These are phyloP conservation scores for Ceyx melanurus DNA, from an alignment of 2,113 vertebrate species.

Conservation along the genomic window DNA sequence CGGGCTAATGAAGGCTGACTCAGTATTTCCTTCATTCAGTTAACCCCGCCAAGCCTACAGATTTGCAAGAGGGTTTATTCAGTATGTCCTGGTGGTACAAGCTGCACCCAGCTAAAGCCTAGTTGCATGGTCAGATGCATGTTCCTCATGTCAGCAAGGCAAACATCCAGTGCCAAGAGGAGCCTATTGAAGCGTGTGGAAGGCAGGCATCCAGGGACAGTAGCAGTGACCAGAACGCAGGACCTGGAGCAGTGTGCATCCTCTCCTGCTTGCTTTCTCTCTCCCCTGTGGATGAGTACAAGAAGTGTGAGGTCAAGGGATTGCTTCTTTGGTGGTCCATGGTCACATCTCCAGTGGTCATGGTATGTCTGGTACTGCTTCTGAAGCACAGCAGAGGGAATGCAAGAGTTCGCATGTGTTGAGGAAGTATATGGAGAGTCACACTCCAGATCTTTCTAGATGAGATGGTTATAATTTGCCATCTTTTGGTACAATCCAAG, in stretches of 20 bases:
- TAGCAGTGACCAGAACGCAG: accelerated
- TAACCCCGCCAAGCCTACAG: too few relatives aligned
- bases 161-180: too few relatives aligned
- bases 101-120: too few relatives aligned
- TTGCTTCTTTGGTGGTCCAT: not conserved
- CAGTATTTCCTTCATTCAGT: too few relatives aligned
- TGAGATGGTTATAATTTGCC: not conserved
- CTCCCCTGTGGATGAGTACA: accelerated
- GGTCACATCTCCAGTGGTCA: not conserved
- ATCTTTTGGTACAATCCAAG: not conserved
- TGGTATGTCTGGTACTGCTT: not conserved
- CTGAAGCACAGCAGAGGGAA: not conserved
- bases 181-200: not conserved
- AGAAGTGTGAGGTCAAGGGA: not conserved
- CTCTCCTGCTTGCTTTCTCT: not conserved
- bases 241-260: not conserved
- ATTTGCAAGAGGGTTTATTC: too few relatives aligned
- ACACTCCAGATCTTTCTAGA: not conserved
- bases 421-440: not conserved
- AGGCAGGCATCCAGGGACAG: not conserved
- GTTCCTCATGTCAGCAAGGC: too few relatives aligned
- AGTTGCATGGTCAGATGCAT: too few relatives aligned
- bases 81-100: too few relatives aligned
- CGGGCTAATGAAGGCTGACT: too few relatives aligned
- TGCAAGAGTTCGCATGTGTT: not conserved